Base-by-base conservation (phyloP, 2,888 invertebrate species). In the Fragum whitleyi region DNA sequence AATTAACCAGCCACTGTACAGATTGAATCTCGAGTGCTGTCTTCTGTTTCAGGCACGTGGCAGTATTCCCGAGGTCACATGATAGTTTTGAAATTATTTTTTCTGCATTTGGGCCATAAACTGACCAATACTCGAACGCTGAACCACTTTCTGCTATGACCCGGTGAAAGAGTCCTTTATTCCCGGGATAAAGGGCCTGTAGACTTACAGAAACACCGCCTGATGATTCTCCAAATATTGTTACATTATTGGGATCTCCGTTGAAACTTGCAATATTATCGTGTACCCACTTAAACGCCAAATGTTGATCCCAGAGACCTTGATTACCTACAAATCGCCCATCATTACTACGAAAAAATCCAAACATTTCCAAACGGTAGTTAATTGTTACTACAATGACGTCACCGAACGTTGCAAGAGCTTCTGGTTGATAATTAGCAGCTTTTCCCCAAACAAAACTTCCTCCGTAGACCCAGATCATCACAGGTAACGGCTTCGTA, bases 241-340 rank as follows among this genome's bases (percentile, higher is more conserved):
- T 83, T 7, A 83, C 42, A 36, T 74, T 42, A 36, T 72, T 47
- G 11, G 70, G 79, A 23, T 83, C 55, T 21, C 83, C 83, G 14
- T 65, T 26, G 32, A 79, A 83, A 19, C 62, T 53, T 2, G 42
- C 53, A 9, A 83, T 83, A 68, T 83, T 79, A 9, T 77, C 53
- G 67, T 83, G 77, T 11, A 83, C 72, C 83, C 83, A 83, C 71
- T 77, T 74, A 5, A 83, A 61, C 3, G 77, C 79, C 0, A 83
- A 55, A 29, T 79, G 83, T 32, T 83, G 83, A 39, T 83, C 83
- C 79, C 79, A 83, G 1, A 83, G 74, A 21, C 83, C 83, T 55
- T 79, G 79, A 61, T 83, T 83, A 11, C 83, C 83, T 2, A 62
- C 53, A n/a, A 79, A 57, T 19, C 55, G 29, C 0, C 74, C 76